Conservation (phyloP, 2,113 vertebrate genomes). For the Proteles cristata region DNA sequence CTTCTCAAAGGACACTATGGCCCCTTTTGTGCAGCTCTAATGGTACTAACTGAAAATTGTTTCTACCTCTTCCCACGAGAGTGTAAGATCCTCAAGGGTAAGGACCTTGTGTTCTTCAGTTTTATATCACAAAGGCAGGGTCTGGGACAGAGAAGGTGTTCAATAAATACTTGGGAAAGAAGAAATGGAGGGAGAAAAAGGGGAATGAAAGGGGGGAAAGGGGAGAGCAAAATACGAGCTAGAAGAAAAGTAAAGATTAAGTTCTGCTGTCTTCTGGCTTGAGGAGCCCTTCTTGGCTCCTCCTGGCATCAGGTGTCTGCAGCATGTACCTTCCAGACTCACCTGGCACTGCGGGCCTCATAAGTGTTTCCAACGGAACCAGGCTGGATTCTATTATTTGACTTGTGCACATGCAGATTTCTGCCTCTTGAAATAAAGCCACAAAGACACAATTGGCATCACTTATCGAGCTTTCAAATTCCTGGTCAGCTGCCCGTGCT, state of each 20-base stretch:
- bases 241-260: neutral
- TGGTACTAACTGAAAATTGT: neutral
- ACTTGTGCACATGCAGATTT: neutral
- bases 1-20: too few relatives aligned
- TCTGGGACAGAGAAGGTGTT: neutral
- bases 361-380: neutral
- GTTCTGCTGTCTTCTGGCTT: neutral
- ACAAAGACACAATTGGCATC: neutral
- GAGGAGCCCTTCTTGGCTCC: neutral
- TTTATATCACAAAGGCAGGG: neutral
- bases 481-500: too few relatives aligned
- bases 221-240: neutral
- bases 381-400: neutral
- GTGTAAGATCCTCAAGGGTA: neutral
- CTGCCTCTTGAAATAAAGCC: neutral
- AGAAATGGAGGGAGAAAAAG: neutral
- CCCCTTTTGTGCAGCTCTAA: neutral
- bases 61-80: neutral
- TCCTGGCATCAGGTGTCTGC: neutral
- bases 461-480: neutral
- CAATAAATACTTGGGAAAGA: neutral
- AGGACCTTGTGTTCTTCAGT: neutral
- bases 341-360: neutral
- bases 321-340: neutral
- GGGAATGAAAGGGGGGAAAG: fast-evolving